Base-by-base conservation (phyloP, 2,113 vertebrate species). In the Platichthys stellatus region DNA sequence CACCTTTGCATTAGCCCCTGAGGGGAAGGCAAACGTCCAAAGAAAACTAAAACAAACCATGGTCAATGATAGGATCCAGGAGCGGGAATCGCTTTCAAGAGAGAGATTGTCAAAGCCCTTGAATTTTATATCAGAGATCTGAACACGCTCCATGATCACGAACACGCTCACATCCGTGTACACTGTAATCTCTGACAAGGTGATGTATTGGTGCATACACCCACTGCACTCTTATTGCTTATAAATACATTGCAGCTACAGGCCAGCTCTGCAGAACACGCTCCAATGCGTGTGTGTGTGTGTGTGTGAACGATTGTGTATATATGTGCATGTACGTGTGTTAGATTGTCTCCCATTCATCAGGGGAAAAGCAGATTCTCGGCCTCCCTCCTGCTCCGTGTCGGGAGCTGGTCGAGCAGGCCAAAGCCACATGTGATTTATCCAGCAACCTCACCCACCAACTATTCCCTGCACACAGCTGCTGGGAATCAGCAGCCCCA, bases 381-480 rank as follows among this genome's bases (percentile, higher is more conserved):
- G 57, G 66, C 56, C 76, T 89, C 84, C 78, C 82, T 86, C 66
- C 69, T 76, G 69, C 76, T 88, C 74, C 69, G 63, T 80, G 77
- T 79, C 72, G n/a, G 86, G 81, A 83, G 80, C 71, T 85, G 83
- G 74, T 74, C 81, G 59, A 72, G 65, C 60, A 61, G 72, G 81
- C 86, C 67, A 88, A 88, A 89, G 88, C 85, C 83, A 91, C 89
- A 86, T 87, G 82, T 86, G 88, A 91, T 91, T 92, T 87, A 92
- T 90, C 86, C 81, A 87, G 68, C 81, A 88, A 91, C 87, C 86
- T 92, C 88, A 91, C 85, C 86, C 88, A 91, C 87, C 80, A 91
- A 84, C 82, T 88, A 90, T 90, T 91, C 89, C 80, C 80, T 81
- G 62, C 83, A 86, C 85, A 86, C 84, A 89, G 89, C 88, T 89